Base-by-base conservation (phyloP, 37 sponge, comb jelly and placozoan species). In the Diacarnus erythraeanus region DNA sequence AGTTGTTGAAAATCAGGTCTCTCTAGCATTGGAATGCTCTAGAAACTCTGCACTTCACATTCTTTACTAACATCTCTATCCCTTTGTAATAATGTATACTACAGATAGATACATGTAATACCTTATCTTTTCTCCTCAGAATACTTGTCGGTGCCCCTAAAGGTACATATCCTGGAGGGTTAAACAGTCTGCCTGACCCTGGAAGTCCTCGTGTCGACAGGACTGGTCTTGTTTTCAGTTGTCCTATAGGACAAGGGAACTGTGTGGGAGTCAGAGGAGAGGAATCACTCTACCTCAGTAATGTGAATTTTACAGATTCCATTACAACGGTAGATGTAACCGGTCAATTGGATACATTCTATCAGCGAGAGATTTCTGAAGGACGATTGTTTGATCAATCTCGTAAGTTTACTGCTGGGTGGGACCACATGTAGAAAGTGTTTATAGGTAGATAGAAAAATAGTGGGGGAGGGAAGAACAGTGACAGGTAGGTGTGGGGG, bases 91-190 rank as follows among this genome's bases (percentile, higher is more conserved):
- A n/a, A n/a, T n/a, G n/a, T n/a, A n/a, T n/a, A n/a, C n/a, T n/a
- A n/a, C n/a, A n/a, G n/a, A n/a, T n/a, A n/a, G n/a, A n/a, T n/a
- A n/a, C n/a, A n/a, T n/a, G n/a, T n/a, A n/a, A n/a, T n/a, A n/a
- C n/a, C n/a, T n/a, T n/a, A n/a, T n/a, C n/a, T n/a, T 15, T 47
- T 15, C 51, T 15, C 51, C 12, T 47, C 57, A 75, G 75, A 44
- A 56, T 84, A 31, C 69, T 84, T 4, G 72, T 84, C 1, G 84
- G 84, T 59, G 84, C 84, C 57, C 84, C 84, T 3, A 38, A 21
- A 30, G 84, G 84, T 2, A 59, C 77, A 57, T 84, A 65, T 38
- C 77, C 77, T 39, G 84, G 84, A 37, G 84, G 84, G 5, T 72
- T 84, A 30, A 59, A 31, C 15, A 17, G 21, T 1, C 5, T 74